Evolutionary conservation across 2,113 vertebrate species (phyloP).

Genomic region (Alethe diademata): DNA sequence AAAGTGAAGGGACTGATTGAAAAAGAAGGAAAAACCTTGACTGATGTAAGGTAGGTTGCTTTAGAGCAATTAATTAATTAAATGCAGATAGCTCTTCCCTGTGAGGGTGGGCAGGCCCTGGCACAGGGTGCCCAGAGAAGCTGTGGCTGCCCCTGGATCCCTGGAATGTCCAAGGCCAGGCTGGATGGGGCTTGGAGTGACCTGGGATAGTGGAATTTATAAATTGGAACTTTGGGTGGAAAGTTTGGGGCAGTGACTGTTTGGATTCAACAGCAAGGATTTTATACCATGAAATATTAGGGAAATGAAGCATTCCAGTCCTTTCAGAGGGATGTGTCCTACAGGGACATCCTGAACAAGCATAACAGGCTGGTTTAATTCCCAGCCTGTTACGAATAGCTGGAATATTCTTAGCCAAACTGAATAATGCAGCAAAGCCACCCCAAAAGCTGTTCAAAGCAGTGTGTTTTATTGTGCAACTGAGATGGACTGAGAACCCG

Average conservation of each 20-base stretch:
- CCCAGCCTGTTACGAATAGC: background rate
- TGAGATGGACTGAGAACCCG: background rate
- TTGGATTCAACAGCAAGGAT: background rate
- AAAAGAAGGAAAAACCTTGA: background rate
- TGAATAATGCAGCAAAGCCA: background rate
- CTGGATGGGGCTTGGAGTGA: accelerated
- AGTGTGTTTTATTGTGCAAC: background rate
- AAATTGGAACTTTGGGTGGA: background rate
- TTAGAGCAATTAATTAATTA: background rate
- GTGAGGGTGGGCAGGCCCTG: accelerated
- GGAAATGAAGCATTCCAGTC: background rate
- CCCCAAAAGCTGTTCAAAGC: background rate
- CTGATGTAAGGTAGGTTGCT: background rate
- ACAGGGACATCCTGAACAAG: background rate
- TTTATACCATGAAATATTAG: background rate
- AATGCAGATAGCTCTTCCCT: background rate
- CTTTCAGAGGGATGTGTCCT: background rate
- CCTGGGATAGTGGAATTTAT: background rate
- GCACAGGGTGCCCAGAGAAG: background rate
- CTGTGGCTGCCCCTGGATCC: background rate
- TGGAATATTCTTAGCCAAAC: background rate
- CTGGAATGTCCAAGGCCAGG: background rate
- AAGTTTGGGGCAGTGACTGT: background rate
- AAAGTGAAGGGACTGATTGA: background rate
- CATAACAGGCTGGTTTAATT: background rate